Percentiles rank a stretch among this genome's conserved stretches.
Evolutionary conservation across 2,888 invertebrate genomes (phyloP).

Genomic region (Cremastinae sp.): DNA sequence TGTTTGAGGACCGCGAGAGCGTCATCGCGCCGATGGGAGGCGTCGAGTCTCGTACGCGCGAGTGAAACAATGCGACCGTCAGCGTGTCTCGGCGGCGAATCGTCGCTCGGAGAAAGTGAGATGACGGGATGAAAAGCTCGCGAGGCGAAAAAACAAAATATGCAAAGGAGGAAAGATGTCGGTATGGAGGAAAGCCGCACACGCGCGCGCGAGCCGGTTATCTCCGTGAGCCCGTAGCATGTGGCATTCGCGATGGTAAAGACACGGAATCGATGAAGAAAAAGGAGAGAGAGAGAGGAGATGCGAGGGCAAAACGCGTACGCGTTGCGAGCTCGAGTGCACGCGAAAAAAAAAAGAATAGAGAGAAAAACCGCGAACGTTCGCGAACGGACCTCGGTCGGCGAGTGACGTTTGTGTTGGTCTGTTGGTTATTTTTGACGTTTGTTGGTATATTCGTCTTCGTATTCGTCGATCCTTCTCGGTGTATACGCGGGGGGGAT

Average conservation of each 20-base stretch:
- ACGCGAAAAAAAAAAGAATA: no score
- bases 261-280: no score
- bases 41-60: no score
- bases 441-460: no score
- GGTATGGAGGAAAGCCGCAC: conserved; percentile 3
- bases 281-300: conserved; percentile 42
- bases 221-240: conserved; percentile 40
- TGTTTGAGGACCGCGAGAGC: no score
- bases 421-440: no score
- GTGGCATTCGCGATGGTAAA: no score
- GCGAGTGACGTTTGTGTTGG: no score
- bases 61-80: conserved; percentile 8
- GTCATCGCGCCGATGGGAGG: no score
- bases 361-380: conserved; percentile 3
- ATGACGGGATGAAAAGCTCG: conserved; percentile 27
- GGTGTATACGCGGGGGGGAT: conserved; percentile 13
- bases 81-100: conserved; percentile 4
- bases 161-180: conserved; percentile 23
- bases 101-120: conserved; percentile 37
- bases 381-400: no score
- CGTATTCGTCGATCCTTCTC: no score
- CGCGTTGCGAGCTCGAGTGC: conserved; percentile 31
- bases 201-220: background rate
- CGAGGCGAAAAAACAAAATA: background rate
- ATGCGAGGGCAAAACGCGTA: conserved; percentile 49